Evolutionary conservation across 2,888 invertebrate genomes (phyloP), one percentile per base, ranked within the genome.

Genomic region (Galerucella pusilla): DNA sequence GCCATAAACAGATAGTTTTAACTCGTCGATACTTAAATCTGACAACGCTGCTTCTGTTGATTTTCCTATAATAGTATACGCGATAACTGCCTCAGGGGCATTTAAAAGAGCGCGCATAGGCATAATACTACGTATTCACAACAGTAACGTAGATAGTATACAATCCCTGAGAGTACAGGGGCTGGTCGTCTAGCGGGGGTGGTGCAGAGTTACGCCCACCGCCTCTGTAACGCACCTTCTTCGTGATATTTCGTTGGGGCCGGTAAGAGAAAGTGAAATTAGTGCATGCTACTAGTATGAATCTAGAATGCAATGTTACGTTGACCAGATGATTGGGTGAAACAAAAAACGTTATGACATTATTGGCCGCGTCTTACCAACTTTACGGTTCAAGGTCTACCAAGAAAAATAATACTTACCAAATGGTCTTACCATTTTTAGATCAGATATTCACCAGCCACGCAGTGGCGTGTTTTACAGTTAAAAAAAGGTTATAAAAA

Each of bases 151-250:
- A 54, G 25, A 65, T 45, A 60, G 68, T 57, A 57, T 66, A 70
- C 71, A 70, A 70, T 73, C 74, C 75, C 78, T 71, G 63, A 45
- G 66, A 67, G 77, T 81, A 80, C 85, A 84, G 85, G 85, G 86
- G 86, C 86, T 84, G 86, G 81, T 79, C 81, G 79, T 80, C 85
- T 81, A 84, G 85, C 85, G 86, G 85, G 86, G 86, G 86, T 86
- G 86, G 81, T 81, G 84, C 82, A 82, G 83, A 85, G 86, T 86
- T 85, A 87, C 86, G 87, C 87, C 87, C 85, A 86, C 86, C 85
- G 85, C 85, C 85, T 85, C 84, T 83, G 80, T 78, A 82, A 78
- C 80, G 77, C 77, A 81, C 79, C 81, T 81, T 80, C 72, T 78
- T 77, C 60, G 52, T 69, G 46, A 46, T 65, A 45, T 42, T 57